A percentile compares a stretch with the other conserved stretches of the same genome.
phyloP scores from a whole-genome alignment of 2,113 vertebrate species.

The Psophia crepitans region DNA sequence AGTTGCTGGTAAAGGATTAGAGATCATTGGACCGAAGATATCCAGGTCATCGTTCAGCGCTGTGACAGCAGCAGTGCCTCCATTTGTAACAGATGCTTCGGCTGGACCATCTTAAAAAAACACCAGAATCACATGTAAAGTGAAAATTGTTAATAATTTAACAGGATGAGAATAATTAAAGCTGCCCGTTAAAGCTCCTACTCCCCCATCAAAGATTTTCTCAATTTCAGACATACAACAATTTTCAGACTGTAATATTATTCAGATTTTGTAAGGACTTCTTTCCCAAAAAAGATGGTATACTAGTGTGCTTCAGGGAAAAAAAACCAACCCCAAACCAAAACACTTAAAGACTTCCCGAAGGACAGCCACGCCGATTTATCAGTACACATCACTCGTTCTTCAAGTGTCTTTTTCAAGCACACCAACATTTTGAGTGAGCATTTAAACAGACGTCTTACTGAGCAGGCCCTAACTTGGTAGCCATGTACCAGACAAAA shows the following conservation, averaged over 20 bases:
- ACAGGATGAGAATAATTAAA: neutral
- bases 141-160: neutral
- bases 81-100: slow-evolving; percentile 75
- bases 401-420: neutral
- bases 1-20: slow-evolving; percentile 89
- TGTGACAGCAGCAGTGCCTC: slow-evolving; percentile 66
- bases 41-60: slow-evolving; percentile 87
- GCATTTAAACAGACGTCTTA: neutral
- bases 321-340: neutral
- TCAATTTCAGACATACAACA: neutral
- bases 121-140: neutral
- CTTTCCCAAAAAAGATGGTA: neutral
- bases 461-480: neutral
- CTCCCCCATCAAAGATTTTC: neutral
- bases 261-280: neutral
- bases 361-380: neutral
- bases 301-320: neutral
- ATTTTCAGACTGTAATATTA: neutral
- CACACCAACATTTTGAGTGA: neutral
- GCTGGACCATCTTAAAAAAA: slow-evolving; percentile 82
- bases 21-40: slow-evolving; percentile 98
- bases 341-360: neutral
- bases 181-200: neutral
- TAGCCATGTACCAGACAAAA: neutral
- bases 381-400: neutral